phyloP scores from a whole-genome alignment of 2,888 invertebrate species.

The Dromius quadrimaculatus region DNA sequence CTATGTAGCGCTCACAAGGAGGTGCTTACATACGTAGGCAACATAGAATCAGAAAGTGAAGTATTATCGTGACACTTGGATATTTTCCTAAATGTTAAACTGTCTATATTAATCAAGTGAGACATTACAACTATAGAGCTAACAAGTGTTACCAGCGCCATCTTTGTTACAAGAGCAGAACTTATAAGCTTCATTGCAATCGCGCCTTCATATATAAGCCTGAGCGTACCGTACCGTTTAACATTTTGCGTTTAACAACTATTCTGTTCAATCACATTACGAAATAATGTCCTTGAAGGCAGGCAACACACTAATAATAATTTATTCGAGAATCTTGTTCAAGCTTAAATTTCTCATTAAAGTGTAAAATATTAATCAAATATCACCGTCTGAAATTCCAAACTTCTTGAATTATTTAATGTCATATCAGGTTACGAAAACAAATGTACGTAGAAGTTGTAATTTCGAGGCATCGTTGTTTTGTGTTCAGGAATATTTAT shows the following conservation, averaged over 20 bases:
- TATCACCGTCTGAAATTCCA: slow-evolving; percentile 25
- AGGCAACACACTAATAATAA: slow-evolving; percentile 23
- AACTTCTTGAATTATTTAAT: slow-evolving; percentile 36
- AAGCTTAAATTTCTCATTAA: slow-evolving; percentile 42
- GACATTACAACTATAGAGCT: no score
- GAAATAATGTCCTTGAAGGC: slow-evolving; percentile 8
- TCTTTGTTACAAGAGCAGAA: not conserved
- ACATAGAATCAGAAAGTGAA: no score
- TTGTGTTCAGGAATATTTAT: not conserved
- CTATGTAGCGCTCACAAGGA: no score
- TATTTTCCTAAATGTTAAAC: no score
- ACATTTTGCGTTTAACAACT: not conserved
- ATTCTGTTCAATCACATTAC: slow-evolving; percentile 12
- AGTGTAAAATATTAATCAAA: slow-evolving; percentile 41
- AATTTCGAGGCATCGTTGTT: not conserved
- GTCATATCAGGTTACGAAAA: slow-evolving; percentile 41
- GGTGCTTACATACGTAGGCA: no score
- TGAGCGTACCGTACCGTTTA: no score
- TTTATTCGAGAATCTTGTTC: slow-evolving; percentile 38
- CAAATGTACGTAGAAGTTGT: slow-evolving; percentile 38
- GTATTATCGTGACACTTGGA: no score
- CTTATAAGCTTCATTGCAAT: not conserved
- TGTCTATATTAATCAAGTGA: no score
- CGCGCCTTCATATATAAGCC: not conserved
- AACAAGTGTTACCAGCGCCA: not conserved